Conservation (phyloP, 2,888 invertebrate species). For the Choreutis nemorana region DNA sequence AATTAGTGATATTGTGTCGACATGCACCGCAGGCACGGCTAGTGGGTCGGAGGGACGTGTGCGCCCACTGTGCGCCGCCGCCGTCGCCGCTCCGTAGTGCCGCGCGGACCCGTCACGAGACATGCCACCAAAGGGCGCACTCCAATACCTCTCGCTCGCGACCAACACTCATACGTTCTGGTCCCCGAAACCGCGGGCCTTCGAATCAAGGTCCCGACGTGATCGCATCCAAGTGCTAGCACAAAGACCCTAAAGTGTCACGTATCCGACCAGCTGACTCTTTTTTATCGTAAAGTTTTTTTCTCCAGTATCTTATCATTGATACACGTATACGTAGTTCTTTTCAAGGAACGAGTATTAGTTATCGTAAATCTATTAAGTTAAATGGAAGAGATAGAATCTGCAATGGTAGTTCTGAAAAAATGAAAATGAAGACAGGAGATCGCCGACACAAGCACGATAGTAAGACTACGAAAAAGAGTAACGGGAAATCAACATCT, state of each 20-base stretch:
- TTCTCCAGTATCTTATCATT: constrained; percentile 45
- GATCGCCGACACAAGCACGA: constrained; percentile 30
- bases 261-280: constrained; percentile 35
- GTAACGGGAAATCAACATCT: constrained; percentile 8
- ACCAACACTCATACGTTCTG: constrained; percentile 3
- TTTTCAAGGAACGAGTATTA: constrained; percentile 24
- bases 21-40: constrained; percentile 22
- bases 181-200: constrained; percentile 3
- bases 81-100: constrained; percentile 28
- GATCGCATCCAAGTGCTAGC: constrained; percentile 39
- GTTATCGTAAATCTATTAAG: constrained; percentile 16
- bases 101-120: constrained; percentile 26
- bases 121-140: constrained; percentile 20
- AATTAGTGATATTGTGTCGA: constrained; percentile 32
- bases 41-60: constrained; percentile 14
- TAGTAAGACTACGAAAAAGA: constrained; percentile 18
- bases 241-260: constrained; percentile 41
- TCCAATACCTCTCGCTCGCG: not conserved
- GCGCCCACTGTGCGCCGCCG: constrained; percentile 12
- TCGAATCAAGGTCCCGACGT: constrained; percentile 46
- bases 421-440: constrained; percentile 46
- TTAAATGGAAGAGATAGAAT: constrained; percentile 9
- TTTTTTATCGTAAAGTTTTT: constrained; percentile 37
- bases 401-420: constrained; percentile 12
- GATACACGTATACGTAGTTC: constrained; percentile 18